Evolutionary conservation across 2,113 vertebrate species (phyloP).

Genomic region (Cyprinodon brontotheroides): DNA sequence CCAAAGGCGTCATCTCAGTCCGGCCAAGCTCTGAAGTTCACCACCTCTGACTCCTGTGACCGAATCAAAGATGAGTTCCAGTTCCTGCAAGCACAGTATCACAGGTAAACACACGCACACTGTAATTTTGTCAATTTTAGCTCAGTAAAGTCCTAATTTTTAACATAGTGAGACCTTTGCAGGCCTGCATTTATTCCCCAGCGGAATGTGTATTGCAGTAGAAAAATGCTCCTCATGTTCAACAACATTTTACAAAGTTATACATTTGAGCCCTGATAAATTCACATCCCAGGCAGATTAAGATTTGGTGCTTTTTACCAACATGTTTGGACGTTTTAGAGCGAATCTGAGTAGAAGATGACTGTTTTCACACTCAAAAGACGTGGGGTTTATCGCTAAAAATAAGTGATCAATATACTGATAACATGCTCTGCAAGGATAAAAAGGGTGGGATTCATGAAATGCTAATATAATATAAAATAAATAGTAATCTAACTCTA

Average conservation of each 20-base stretch:
- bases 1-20: conserved; percentile 87
- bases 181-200: not conserved
- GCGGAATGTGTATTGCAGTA: too few species aligned
- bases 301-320: not conserved
- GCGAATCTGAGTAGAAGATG: too few species aligned
- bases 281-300: not conserved
- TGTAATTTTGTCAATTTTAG: not conserved
- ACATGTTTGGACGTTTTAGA: not conserved
- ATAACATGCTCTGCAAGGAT: too few species aligned
- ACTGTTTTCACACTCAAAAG: too few species aligned
- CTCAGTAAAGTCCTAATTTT: not conserved
- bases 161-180: not conserved
- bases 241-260: too few species aligned
- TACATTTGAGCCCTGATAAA: not conserved
- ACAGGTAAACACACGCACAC: conserved; percentile 81
- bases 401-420: too few species aligned
- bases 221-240: too few species aligned
- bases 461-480: too few species aligned
- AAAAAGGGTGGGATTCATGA: too few species aligned
- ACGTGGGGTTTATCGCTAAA: too few species aligned
- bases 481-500: too few species aligned
- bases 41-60: conserved; percentile 97
- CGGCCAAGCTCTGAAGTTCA: conserved; percentile 95
- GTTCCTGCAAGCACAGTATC: conserved; percentile 97
- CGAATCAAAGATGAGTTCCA: conserved; percentile 99